Evolutionary conservation across 2,113 vertebrate species (phyloP), one percentile per base, ranked within the genome.

Genomic region (Nannobrachium achirus): DNA sequence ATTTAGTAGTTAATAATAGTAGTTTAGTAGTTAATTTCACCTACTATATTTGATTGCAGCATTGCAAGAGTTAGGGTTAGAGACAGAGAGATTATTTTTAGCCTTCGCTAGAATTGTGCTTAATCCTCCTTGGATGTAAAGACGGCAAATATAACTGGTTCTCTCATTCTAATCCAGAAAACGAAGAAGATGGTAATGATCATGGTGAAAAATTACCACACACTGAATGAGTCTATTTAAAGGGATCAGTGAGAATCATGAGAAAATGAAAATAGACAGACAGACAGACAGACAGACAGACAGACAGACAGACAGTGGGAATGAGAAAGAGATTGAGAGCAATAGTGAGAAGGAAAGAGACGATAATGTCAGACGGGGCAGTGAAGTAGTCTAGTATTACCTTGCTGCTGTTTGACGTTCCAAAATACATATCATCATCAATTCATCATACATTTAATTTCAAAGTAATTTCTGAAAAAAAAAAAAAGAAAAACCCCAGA

Each of bases 321-420:
- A 25, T 11, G 61, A 19, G 46, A 63, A 60, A 66, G 44, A 15
- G 44, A 41, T 0, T 16, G 18, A 61, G 15, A 46, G 15, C 39
- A n/a, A n/a, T n/a, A 69, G 53, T 75, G 55, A 59, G 69, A 78
- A 25, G 56, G 57, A 84, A 40, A 38, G 18, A 45, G 49, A 75
- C n/a, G n/a, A n/a, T n/a, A n/a, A n/a, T n/a, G n/a, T n/a, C n/a
- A n/a, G n/a, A n/a, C n/a, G n/a, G n/a, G n/a, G n/a, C n/a, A n/a
- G n/a, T n/a, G n/a, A n/a, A n/a, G n/a, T n/a, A n/a, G n/a, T n/a
- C n/a, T n/a, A n/a, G n/a, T n/a, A n/a, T n/a, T n/a, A n/a, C n/a
- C n/a, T n/a, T n/a, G n/a, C n/a, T n/a, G n/a, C n/a, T n/a, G n/a
- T n/a, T n/a, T n/a, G n/a, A n/a, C n/a, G n/a, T n/a, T n/a, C n/a